Evolutionary conservation across 92 coral and sea anemone species (phyloP), one percentile per base, ranked within the genome.

Genomic region (Montipora capitata): DNA sequence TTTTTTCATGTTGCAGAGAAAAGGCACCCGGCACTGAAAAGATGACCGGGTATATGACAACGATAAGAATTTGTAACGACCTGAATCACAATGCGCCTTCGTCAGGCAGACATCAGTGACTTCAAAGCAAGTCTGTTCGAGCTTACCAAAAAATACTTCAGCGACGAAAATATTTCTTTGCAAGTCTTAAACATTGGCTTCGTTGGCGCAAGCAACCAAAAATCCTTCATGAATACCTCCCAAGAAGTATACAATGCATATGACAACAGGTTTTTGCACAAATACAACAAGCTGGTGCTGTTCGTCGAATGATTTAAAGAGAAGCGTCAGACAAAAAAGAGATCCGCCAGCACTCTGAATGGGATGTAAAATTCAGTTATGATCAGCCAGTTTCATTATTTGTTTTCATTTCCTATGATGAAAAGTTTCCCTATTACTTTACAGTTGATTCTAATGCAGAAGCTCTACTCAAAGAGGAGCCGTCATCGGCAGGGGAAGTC

Each of bases 361-460:
- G 51, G 51, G 3, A 45, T 1, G 51, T 45, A 45, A 45, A 45
- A 45, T 45, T 45, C 51, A 45, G 51, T 45, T 45, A 45, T 45
- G 51, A 45, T 45, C 9, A 69, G 40, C 39, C 3, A 43, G 54
- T n/a, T 69, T 7, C 39, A 69, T 39, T 69, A 17, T 38, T 69
- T 69, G 12, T 42, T 11, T 69, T 35, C n/a, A 7, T 38, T 69
- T 69, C 12, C 39, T 3, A 9, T 40, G 16, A 69, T 10, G 51
- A 45, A 45, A 45, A 27, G 51, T 45, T 69, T 69, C 17, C 18
- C 48, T 69, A 10, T 12, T 27, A 27, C 27, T 27, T 27, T 69
- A 27, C 40, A 69, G 74, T 27, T 38, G 48, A 69, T 69, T 69
- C 74, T 45, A 45, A 5, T 45, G 51, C 51, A 69, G 45, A 69